A percentile compares a stretch with the other conserved stretches of the same genome.
These are phyloP conservation scores for Gymnosoma rotundatum DNA, from an alignment of 2,888 invertebrate genomes.

Conservation along the genomic window DNA sequence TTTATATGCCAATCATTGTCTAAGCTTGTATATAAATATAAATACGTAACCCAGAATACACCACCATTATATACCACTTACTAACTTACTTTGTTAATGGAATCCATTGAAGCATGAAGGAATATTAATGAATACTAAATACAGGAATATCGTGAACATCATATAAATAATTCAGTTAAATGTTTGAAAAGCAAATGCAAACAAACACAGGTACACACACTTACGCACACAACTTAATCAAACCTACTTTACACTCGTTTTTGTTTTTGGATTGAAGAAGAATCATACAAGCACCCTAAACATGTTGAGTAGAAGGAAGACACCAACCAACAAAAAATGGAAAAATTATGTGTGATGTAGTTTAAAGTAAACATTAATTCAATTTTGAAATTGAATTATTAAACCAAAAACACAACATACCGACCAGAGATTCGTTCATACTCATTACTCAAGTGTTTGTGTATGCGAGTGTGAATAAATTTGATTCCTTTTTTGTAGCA, in stretches of 20 bases:
- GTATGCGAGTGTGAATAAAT: conserved; percentile 16
- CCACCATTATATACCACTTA: not conserved
- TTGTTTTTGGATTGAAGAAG: not conserved
- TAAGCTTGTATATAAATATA: not conserved
- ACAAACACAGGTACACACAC: not conserved
- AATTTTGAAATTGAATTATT: conserved; percentile 65
- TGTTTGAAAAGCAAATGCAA: conserved; percentile 50
- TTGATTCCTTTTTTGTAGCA: conserved; percentile 5
- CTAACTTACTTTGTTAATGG: conserved; percentile 23
- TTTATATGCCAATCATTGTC: not conserved
- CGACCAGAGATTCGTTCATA: conserved; percentile 8
- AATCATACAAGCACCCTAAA: conserved; percentile 1
- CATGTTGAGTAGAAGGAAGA: not conserved
- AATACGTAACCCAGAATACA: not conserved
- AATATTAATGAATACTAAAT: conserved; percentile 27
- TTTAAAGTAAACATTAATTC: conserved; percentile 51
- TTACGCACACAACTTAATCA: not conserved
- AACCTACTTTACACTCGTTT: not conserved
- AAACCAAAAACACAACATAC: conserved; percentile 45
- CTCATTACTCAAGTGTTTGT: conserved; percentile 32
- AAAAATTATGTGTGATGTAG: conserved; percentile 37
- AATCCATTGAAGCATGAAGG: conserved; percentile 51
- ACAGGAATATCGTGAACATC: conserved; percentile 27
- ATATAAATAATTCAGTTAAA: conserved; percentile 63
- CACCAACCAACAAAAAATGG: not conserved